Conservation (phyloP, 2,113 vertebrate genomes). For the Lucifuga dentata region DNA sequence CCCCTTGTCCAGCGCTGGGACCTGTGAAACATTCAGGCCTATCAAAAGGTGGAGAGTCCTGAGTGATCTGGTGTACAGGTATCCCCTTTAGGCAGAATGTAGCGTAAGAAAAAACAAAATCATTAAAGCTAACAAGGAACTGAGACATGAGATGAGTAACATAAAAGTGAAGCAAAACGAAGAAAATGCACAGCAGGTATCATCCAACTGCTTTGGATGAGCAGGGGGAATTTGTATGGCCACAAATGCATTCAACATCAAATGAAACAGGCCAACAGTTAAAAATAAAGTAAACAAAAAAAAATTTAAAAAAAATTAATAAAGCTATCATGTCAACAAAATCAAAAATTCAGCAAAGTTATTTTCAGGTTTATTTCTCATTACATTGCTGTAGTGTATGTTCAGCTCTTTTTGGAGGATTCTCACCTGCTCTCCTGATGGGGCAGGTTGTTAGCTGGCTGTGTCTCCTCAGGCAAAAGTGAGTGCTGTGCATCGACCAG, state of each 20-base stretch:
- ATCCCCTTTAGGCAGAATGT: slow-evolving; percentile 6
- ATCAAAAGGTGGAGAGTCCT: no score
- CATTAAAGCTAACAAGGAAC: slow-evolving; percentile 27
- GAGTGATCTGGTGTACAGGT: neutral
- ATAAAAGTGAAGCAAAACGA: slow-evolving; percentile 63
- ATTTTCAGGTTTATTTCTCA: slow-evolving; percentile 7
- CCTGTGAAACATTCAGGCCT: no score
- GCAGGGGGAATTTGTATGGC: slow-evolving; percentile 32
- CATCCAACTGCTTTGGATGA: slow-evolving; percentile 68
- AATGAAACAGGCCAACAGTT: slow-evolving; percentile 38
- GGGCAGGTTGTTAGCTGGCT: slow-evolving; percentile 87
- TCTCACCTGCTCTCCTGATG: slow-evolving; percentile 93
- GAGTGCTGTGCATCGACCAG: slow-evolving; percentile 85
- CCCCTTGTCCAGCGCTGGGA: no score
- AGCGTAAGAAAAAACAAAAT: slow-evolving; percentile 32
- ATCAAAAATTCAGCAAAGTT: slow-evolving; percentile 3
- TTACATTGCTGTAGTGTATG: slow-evolving; percentile 6
- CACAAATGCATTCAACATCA: slow-evolving; percentile 32
- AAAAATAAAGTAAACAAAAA: slow-evolving; percentile 33
- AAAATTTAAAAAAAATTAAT: slow-evolving; percentile 22
- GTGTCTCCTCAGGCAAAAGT: slow-evolving; percentile 94
- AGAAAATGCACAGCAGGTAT: slow-evolving; percentile 50
- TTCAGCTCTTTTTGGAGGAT: slow-evolving; percentile 49
- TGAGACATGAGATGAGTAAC: slow-evolving; percentile 67
- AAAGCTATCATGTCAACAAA: slow-evolving; percentile 35